These are phyloP conservation scores for Ligdia adustata DNA, from an alignment of 2,888 invertebrate species.

Conservation along the genomic window DNA sequence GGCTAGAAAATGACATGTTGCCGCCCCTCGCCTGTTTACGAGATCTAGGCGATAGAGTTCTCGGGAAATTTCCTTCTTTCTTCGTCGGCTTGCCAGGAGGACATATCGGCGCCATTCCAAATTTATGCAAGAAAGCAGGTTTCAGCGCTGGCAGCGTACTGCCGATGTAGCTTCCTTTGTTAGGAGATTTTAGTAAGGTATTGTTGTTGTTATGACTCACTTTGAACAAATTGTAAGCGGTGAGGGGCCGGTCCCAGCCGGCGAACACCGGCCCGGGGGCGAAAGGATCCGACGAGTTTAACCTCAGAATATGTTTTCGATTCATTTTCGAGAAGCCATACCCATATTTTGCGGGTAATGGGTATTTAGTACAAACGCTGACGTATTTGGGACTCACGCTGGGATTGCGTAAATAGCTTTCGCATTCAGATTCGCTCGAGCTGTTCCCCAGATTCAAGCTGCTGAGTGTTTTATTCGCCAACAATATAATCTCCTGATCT, in stretches of 20 bases:
- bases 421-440: slow-evolving; percentile 80
- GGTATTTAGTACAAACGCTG: slow-evolving; percentile 75
- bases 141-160: slow-evolving; percentile 68
- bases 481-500: slow-evolving; percentile 84
- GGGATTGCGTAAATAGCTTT: slow-evolving; percentile 69
- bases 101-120: slow-evolving; percentile 73
- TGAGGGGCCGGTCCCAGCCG: slow-evolving; percentile 72
- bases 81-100: slow-evolving; percentile 57
- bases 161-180: slow-evolving; percentile 58
- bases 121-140: slow-evolving; percentile 75
- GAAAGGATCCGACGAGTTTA: slow-evolving; percentile 74
- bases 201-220: slow-evolving; percentile 75
- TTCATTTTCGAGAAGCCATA: slow-evolving; percentile 70
- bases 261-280: slow-evolving; percentile 81
- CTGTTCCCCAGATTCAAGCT: slow-evolving; percentile 84
- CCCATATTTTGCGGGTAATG: slow-evolving; percentile 65
- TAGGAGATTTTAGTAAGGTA: slow-evolving; percentile 68
- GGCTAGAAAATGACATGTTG: slow-evolving; percentile 46
- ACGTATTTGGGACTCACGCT: slow-evolving; percentile 73
- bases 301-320: slow-evolving; percentile 63
- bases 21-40: slow-evolving; percentile 61
- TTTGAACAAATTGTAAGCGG: slow-evolving; percentile 76
- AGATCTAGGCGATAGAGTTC: slow-evolving; percentile 65
- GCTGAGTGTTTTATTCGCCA: slow-evolving; percentile 80
- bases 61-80: slow-evolving; percentile 57